These are phyloP conservation scores for Chloropsis cyanopogon DNA, from an alignment of 2,113 vertebrate species.

Conservation along the genomic window DNA sequence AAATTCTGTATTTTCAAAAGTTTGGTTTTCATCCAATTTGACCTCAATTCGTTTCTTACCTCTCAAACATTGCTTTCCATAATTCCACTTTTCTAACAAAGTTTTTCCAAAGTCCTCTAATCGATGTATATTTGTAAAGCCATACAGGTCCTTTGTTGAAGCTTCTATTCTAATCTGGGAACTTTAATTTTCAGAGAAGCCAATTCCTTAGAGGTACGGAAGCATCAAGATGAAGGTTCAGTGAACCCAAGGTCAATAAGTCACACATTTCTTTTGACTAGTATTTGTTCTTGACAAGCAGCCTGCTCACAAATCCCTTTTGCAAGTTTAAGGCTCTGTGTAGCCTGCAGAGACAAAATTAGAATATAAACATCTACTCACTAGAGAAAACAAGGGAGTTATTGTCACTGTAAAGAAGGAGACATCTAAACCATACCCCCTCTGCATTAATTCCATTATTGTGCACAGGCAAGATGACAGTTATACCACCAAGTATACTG, in stretches of 20 bases:
- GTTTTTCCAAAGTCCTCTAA: background rate
- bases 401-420: slow-evolving; percentile 66
- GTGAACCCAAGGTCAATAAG: slow-evolving; percentile 56
- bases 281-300: slow-evolving; percentile 61
- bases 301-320: slow-evolving; percentile 58
- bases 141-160: background rate
- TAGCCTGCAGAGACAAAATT: slow-evolving; percentile 67
- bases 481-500: slow-evolving; percentile 53
- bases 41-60: background rate
- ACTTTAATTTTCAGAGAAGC: slow-evolving; percentile 20
- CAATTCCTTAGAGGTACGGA: background rate
- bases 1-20: background rate
- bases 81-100: slow-evolving; percentile 39
- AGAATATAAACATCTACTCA: slow-evolving; percentile 67
- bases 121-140: slow-evolving; percentile 21
- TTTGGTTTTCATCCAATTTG: background rate
- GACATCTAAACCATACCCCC: slow-evolving; percentile 50
- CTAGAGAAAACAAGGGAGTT: slow-evolving; percentile 68
- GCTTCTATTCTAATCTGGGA: slow-evolving; percentile 13
- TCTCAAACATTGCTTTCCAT: slow-evolving; percentile 36
- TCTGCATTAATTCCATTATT: slow-evolving; percentile 60
- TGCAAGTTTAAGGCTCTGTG: slow-evolving; percentile 57
- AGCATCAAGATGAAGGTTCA: slow-evolving; percentile 38
- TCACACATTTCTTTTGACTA: slow-evolving; percentile 29
- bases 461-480: slow-evolving; percentile 53